Conservation (phyloP, 2,113 vertebrate species). For the Globicephala melas region DNA sequence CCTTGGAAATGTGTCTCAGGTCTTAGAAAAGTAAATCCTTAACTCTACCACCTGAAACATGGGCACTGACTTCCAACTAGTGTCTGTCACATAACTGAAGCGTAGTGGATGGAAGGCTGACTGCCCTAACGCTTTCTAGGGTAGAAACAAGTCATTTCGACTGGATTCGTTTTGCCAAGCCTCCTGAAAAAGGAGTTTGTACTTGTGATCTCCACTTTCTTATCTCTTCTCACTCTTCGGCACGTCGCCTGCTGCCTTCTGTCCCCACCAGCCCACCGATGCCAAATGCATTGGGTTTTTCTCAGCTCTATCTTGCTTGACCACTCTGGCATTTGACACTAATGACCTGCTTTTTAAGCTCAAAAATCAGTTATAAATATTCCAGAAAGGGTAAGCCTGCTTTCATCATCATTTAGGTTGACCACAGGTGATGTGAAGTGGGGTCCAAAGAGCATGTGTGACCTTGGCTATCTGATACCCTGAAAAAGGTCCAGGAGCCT, state of each 20-base stretch:
- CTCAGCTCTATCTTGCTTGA: background rate
- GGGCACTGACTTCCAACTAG: background rate
- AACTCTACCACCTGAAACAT: background rate
- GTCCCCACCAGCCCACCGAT: background rate
- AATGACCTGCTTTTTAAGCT: slow-evolving; percentile 9
- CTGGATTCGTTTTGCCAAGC: background rate
- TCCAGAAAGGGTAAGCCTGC: background rate
- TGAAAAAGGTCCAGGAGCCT: background rate
- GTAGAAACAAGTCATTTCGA: background rate
- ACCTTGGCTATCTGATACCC: background rate
- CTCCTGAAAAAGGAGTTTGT: no score
- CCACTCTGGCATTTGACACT: background rate
- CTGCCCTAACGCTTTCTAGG: background rate
- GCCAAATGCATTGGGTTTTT: background rate
- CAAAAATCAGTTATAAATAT: background rate
- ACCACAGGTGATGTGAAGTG: background rate
- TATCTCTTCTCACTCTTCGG: background rate
- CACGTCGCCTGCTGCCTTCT: background rate
- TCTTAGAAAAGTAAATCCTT: slow-evolving; percentile 13
- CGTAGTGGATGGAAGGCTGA: background rate
- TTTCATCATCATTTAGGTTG: background rate
- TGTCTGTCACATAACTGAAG: background rate
- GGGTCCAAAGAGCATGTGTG: background rate
- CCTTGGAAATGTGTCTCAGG: background rate
- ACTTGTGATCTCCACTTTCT: background rate